These are phyloP conservation scores for Vidua macroura DNA, from an alignment of 2,113 vertebrate genomes.

Conservation along the genomic window DNA sequence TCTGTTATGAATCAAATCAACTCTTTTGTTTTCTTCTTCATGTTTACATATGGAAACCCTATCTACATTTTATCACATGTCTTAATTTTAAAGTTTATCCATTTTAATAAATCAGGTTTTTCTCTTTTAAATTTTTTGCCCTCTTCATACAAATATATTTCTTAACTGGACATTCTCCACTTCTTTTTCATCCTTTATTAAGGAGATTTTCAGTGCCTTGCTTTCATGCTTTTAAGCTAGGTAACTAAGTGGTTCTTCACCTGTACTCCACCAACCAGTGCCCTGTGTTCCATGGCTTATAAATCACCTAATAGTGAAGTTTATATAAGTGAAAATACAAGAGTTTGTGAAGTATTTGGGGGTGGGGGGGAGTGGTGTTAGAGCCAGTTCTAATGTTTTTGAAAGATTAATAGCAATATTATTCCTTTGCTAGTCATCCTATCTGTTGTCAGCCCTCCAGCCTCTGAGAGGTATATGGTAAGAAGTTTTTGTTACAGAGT, in stretches of 20 bases:
- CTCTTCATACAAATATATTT: neutral
- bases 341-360: neutral
- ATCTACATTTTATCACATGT: neutral
- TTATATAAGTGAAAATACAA: neutral
- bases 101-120: neutral
- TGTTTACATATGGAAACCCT: neutral
- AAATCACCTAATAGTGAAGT: neutral
- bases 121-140: neutral
- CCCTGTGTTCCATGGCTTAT: neutral
- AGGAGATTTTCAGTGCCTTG: neutral
- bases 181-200: neutral
- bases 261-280: neutral
- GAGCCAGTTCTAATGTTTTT: neutral
- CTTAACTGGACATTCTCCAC: neutral
- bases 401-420: neutral
- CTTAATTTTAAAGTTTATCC: neutral
- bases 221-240: neutral
- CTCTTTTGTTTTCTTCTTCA: neutral
- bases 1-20: neutral
- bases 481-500: neutral
- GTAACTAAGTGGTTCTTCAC: neutral
- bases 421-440: neutral
- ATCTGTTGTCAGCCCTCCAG: neutral
- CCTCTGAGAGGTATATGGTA: neutral
- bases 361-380: accelerated